Conservation (phyloP, 2,797 vertebrate genomes). For the Sorex maritimensis region DNA sequence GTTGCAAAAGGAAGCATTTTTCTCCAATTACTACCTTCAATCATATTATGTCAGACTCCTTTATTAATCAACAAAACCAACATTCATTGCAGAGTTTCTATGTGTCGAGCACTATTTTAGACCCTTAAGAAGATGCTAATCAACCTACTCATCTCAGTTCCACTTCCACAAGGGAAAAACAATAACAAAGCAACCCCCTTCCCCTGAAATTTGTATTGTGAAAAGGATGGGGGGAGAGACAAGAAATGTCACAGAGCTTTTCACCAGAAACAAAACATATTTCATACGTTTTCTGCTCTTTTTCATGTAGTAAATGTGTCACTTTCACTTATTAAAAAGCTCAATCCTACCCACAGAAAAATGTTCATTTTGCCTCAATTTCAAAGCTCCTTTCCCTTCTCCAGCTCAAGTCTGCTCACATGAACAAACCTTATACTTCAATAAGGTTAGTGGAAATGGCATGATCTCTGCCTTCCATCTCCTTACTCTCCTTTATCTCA, state of each 20-base stretch:
- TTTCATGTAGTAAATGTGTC: background rate
- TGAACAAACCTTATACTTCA: background rate
- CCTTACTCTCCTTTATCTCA: background rate
- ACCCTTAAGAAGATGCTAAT: background rate
- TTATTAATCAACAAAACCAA: constrained; percentile 39
- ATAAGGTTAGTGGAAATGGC: fast-evolving
- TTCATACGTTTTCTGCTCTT: background rate
- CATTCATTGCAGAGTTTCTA: background rate
- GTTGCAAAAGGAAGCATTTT: constrained; percentile 18
- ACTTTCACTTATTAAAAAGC: constrained; percentile 5
- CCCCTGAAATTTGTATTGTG: constrained; percentile 16
- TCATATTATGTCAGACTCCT: constrained; percentile 29
- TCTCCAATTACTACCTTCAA: constrained; percentile 17
- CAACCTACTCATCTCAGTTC: too few relatives aligned
- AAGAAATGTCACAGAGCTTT: background rate
- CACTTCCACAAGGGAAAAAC: constrained; percentile 17
- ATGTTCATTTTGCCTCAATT: constrained; percentile 7
- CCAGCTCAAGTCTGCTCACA: background rate
- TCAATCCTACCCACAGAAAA: background rate
- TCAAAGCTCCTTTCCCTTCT: background rate
- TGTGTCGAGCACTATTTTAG: constrained; percentile 4
- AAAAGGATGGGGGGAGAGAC: background rate
- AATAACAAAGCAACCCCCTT: background rate
- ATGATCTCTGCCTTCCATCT: background rate
- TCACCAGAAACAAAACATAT: background rate